Percentiles rank a stretch among this genome's conserved stretches.
These are phyloP conservation scores for Slavum lentiscoides DNA, from an alignment of 2,888 invertebrate genomes.

Conservation along the genomic window DNA sequence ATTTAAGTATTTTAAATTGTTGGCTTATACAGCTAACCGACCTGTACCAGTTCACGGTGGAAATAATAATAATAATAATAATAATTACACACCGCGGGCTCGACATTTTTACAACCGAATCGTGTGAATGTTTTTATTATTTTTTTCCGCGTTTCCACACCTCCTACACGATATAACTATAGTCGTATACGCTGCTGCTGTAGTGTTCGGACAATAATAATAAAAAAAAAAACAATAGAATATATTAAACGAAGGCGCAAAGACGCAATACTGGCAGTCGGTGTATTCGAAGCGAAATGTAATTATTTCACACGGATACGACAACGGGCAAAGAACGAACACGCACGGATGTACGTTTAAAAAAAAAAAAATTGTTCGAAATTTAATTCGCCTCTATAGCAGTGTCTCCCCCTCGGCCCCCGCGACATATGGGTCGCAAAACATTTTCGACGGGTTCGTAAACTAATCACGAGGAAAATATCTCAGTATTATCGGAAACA, in stretches of 20 bases:
- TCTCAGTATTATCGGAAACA: no score
- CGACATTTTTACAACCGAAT: background rate
- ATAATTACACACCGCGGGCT: background rate
- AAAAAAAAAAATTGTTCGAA: background rate
- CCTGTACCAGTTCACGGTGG: background rate
- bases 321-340: background rate
- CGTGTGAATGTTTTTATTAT: background rate
- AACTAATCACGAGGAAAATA: no score
- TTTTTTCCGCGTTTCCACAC: background rate
- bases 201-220: background rate
- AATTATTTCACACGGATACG: background rate
- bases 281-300: background rate
- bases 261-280: background rate
- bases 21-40: background rate
- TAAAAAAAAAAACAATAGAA: background rate
- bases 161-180: background rate
- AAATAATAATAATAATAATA: background rate
- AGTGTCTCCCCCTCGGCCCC: no score
- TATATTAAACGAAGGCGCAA: background rate
- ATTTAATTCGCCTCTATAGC: background rate
- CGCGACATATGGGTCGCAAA: no score
- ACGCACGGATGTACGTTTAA: background rate
- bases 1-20: background rate
- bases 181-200: background rate
- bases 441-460: no score